Conservation (phyloP, 2,888 invertebrate species). For the Sinodicranocentrus sp. region DNA sequence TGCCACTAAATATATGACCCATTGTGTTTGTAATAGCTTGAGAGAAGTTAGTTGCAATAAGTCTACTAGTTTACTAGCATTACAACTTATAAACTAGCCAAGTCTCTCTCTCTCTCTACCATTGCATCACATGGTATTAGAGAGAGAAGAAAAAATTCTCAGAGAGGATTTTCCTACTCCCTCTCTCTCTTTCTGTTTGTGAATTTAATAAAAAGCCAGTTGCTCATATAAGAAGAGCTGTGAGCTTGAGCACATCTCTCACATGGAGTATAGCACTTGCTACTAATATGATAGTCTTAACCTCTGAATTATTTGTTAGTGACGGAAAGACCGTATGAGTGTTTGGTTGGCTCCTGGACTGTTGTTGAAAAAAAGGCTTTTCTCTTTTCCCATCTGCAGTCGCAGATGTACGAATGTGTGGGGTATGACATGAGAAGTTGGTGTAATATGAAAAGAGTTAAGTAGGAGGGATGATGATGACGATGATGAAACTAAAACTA, state of each 20-base stretch:
- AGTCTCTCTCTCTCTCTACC: constrained; percentile 1
- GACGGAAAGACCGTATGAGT: constrained; percentile 41
- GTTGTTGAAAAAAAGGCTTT: no score
- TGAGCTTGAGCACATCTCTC: no score
- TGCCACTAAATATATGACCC: constrained; percentile 62
- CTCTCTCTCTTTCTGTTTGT: constrained; percentile 28
- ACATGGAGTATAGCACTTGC: no score
- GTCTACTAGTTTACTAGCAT: constrained; percentile 57
- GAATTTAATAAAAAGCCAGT: constrained; percentile 45
- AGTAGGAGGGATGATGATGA: no score
- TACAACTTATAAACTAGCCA: constrained; percentile 58
- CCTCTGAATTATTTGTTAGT: constrained; percentile 56
- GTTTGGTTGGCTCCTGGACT: neutral
- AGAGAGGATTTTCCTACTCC: constrained; percentile 19
- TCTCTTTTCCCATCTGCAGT: no score
- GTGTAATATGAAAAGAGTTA: no score
- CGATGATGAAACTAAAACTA: no score
- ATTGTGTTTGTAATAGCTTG: constrained; percentile 64
- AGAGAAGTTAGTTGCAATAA: constrained; percentile 61
- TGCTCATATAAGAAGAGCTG: neutral
- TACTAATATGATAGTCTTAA: constrained; percentile 46
- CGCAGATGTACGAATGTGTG: no score
- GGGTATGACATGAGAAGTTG: no score
- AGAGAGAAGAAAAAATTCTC: constrained; percentile 2
- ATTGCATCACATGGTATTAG: constrained; percentile 17